Conservation (phyloP, 2,888 invertebrate species). For the Cheilosia soror region DNA sequence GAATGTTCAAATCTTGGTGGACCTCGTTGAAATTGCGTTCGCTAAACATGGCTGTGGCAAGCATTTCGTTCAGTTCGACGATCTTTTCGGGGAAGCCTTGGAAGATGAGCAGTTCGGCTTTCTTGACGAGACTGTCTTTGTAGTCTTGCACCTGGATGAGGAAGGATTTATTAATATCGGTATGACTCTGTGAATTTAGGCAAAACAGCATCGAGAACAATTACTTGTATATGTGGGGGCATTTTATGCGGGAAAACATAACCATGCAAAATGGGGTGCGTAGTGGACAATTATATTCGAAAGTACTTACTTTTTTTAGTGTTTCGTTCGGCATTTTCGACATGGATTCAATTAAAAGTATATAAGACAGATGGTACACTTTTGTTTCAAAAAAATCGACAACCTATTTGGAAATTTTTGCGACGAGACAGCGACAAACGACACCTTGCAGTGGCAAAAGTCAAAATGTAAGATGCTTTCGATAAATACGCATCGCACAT, state of each 20-base stretch:
- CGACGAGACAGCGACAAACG: conserved; percentile 71
- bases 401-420: conserved; percentile 33
- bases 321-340: conserved; percentile 81
- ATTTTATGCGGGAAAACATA: conserved; percentile 73
- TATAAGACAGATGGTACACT: conserved; percentile 33
- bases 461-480: conserved; percentile 60
- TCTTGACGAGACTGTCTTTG: conserved; percentile 93
- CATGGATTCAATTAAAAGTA: conserved; percentile 23
- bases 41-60: conserved; percentile 92
- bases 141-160: conserved; percentile 91
- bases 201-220: conserved; percentile 12
- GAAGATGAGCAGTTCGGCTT: conserved; percentile 94
- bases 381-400: conserved; percentile 32
- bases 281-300: conserved; percentile 21
- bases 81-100: conserved; percentile 97
- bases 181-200: conserved; percentile 15
- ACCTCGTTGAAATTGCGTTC: conserved; percentile 91
- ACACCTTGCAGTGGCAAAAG: conserved; percentile 70
- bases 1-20: conserved; percentile 91
- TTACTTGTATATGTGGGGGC: conserved; percentile 19
- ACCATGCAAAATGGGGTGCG: conserved; percentile 58
- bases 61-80: conserved; percentile 93
- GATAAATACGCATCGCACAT: conserved; percentile 67
- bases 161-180: neutral
- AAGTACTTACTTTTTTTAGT: conserved; percentile 79